phyloP scores from a whole-genome alignment of 1,140 invertebrate genomes.

The Macrotrachela quadricornifera region DNA sequence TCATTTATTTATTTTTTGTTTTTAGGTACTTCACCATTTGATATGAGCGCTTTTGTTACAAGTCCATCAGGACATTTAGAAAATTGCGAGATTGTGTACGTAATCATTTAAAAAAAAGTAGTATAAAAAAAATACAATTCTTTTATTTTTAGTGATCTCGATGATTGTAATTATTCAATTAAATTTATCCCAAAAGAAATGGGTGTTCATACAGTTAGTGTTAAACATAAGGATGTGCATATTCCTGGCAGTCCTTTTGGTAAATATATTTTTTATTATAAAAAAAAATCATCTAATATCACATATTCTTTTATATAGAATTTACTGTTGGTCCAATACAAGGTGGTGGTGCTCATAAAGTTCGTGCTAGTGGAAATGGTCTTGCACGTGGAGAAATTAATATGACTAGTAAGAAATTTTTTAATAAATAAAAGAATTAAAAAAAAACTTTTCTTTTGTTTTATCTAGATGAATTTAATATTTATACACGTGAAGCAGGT shows the following conservation, averaged over 20 bases:
- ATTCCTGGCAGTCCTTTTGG: constrained; percentile 49
- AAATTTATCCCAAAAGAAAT: constrained; percentile 92
- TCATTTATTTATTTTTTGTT: no score
- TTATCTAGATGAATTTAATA: constrained; percentile 59
- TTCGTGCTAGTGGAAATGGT: constrained; percentile 68
- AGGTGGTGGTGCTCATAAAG: constrained; percentile 46
- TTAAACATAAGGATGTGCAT: constrained; percentile 85
- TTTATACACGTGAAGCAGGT: constrained; percentile 89
- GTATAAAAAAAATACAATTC: no score
- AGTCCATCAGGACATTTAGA: constrained; percentile 58
- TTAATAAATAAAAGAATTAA: no score
- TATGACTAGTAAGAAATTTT: no score
- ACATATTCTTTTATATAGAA: background rate
- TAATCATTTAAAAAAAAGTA: no score
- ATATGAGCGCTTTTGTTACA: constrained; percentile 68
- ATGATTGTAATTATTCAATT: constrained; percentile 82
- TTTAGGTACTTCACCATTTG: constrained; percentile 40
- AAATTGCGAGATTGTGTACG: constrained; percentile 21
- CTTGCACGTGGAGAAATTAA: constrained; percentile 60
- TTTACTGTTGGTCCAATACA: constrained; percentile 7
- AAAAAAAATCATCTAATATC: no score
- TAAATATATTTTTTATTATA: no score
- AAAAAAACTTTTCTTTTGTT: no score
- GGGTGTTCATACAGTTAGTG: constrained; percentile 83
- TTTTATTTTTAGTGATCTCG: constrained; percentile 40